Evolutionary conservation across 1,140 invertebrate species (phyloP), one percentile per base, ranked within the genome.

Genomic region (Globodera ellingtonae): DNA sequence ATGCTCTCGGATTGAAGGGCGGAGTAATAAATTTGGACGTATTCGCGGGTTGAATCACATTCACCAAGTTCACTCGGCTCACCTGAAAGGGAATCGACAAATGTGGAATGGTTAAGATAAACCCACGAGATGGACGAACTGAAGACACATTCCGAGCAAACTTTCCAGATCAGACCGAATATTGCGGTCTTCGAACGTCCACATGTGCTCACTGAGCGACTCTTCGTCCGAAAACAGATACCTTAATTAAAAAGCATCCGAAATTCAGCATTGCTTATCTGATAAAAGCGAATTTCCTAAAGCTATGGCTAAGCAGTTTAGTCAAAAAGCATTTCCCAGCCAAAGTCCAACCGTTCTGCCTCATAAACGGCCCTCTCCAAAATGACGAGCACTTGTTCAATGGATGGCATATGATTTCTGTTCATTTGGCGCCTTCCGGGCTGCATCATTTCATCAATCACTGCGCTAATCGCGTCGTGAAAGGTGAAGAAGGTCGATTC

Each of bases 341-440:
- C 13, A 62, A 62, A 15, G 18, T 62, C 18, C 1, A 0, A 82
- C 67, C 81, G 35, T 66, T 82, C 81, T 10, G 82, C 81, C 62
- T 82, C 81, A 81, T 83, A 82, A 18, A 82, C 48, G 21, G 82
- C 59, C 77, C 81, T 46, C 21, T 82, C 81, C n/a, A 82, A 44
- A 35, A 82, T 82, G 24, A 82, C 72, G 47, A 79, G 65, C 47
- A 82, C 81, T 62, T 84, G 69, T 65, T 79, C 71, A 35, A 79
- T 79, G 50, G 50, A 78, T 52, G 78, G 59, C 15, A 62, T 56
- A 4, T 59, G 47, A 44, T 44, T 76, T 21, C 44, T 79, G 78
- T 52, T 79, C 13, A 79, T 74, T 74, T 70, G 67, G 24, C 67
- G 67, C 46, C 67, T 70, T 44, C 35, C 67, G 10, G 67, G 35